Evolutionary conservation across 2,113 vertebrate species (phyloP).

Genomic region (Calcarius ornatus): DNA sequence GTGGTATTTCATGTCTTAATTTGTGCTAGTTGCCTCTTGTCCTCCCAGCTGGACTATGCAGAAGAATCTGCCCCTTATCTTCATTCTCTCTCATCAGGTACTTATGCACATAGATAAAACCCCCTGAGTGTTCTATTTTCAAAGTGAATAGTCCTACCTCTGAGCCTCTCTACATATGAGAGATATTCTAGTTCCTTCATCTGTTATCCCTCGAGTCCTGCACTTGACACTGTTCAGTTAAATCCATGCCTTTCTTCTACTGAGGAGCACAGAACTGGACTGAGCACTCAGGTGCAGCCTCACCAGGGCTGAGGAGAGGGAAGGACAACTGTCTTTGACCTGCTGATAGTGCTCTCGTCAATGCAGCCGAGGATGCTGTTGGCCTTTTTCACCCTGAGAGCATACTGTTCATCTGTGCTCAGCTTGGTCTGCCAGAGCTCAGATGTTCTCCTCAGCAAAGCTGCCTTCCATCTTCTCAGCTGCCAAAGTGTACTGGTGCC

Average conservation of each 20-base stretch:
- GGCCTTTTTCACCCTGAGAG: not conserved
- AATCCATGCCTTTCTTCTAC: not conserved
- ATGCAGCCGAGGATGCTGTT: not conserved
- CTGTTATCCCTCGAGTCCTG: not conserved
- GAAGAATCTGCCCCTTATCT: not conserved
- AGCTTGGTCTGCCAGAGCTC: not conserved
- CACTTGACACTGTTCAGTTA: not conserved
- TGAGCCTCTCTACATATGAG: not conserved
- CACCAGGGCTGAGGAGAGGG: not conserved
- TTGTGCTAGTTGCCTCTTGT: not conserved
- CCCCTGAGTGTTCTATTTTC: not conserved
- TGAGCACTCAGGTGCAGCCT: rapidly evolving
- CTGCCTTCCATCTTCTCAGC: not conserved
- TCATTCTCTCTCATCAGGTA: not conserved
- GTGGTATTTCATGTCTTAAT: not conserved
- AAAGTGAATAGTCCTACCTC: not conserved
- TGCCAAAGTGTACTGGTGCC: not conserved
- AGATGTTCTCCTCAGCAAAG: not conserved
- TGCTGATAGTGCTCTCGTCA: not conserved
- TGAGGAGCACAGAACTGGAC: not conserved
- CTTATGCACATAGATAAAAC: not conserved
- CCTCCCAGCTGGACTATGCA: not conserved
- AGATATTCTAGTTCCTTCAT: not conserved
- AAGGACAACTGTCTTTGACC: not conserved
- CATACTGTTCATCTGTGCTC: not conserved